These are phyloP conservation scores for Ptychadena robeensis DNA, from an alignment of 2,797 vertebrate species.

Conservation along the genomic window DNA sequence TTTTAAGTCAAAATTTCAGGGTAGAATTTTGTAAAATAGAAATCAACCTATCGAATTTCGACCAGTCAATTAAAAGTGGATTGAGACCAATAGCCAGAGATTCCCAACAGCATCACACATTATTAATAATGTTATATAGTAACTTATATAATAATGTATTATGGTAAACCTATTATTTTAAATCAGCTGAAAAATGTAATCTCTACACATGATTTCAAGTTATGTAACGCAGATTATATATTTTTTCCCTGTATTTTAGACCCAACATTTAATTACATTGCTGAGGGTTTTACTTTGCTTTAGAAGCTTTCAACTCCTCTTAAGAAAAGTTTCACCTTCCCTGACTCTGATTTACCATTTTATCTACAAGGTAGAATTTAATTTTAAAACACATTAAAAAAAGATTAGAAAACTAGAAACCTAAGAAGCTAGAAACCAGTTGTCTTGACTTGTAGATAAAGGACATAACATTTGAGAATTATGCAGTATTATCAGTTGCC, in stretches of 20 bases:
- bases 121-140: no score
- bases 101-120: no score
- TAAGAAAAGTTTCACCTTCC: constrained; percentile 10
- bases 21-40: no score
- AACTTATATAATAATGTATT: no score
- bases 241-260: neutral
- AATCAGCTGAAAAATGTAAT: no score
- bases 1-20: no score
- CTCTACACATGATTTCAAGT: no score
- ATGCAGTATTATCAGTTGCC: constrained; percentile 1
- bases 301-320: constrained; percentile 10
- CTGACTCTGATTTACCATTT: constrained; percentile 17
- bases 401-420: constrained; percentile 28
- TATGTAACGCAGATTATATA: no score
- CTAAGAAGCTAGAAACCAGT: neutral
- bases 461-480: constrained; percentile 13
- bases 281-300: constrained; percentile 13
- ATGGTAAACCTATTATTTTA: no score
- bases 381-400: constrained; percentile 27
- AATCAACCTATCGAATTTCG: no score
- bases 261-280: constrained; percentile 7
- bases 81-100: no score
- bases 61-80: no score
- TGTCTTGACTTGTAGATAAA: constrained; percentile 40
- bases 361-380: constrained; percentile 18